Evolutionary conservation across 2,888 invertebrate genomes (phyloP), one percentile per base, ranked within the genome.

Genomic region (Tinea pellionella): DNA sequence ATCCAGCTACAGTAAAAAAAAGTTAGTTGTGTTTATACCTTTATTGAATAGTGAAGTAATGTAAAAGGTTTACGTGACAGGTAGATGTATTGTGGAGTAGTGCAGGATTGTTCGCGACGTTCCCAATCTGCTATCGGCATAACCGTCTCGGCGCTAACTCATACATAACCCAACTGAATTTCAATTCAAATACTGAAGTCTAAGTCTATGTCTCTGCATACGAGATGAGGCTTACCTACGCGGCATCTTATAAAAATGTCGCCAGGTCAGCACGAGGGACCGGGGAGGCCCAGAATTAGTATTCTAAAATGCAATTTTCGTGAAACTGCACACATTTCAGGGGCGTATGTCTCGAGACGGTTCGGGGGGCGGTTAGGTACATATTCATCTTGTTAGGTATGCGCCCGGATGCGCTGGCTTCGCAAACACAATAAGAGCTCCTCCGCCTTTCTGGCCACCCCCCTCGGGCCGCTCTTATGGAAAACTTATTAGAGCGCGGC

Each of bases 311-410:
- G 86, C 86, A 85, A 85, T 86, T 85, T 83, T 80, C 77, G 75
- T 84, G 82, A 59, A 32, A 30, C 60, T 60, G 60, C 60, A 60
- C 43, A 19, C 18, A 43, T 60, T 60, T 51, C 47, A 47, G 51
- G 30, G 51, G 12, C 12, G 19, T 60, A 60, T 60, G 32, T 53
- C 13, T 42, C n/a, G 43, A 41, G 41, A 41, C 15, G 57, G 12
- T 29, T 11, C 55, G n/a, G 16, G 57, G 19, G 59, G 59, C 77
- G 78, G 78, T 70, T 69, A 71, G 73, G 76, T 80, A 85, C 83
- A 84, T 84, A 86, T 86, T 82, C 87, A 85, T 87, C 87, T 87
- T 83, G 85, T 87, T 86, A 87, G 80, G 77, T 85, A 86, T 87
- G 86, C 86, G 82, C 78, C 81, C 80, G 85, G 86, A 86, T 87